Conservation (phyloP, 2,888 invertebrate genomes). For the Drosophila birchii region DNA sequence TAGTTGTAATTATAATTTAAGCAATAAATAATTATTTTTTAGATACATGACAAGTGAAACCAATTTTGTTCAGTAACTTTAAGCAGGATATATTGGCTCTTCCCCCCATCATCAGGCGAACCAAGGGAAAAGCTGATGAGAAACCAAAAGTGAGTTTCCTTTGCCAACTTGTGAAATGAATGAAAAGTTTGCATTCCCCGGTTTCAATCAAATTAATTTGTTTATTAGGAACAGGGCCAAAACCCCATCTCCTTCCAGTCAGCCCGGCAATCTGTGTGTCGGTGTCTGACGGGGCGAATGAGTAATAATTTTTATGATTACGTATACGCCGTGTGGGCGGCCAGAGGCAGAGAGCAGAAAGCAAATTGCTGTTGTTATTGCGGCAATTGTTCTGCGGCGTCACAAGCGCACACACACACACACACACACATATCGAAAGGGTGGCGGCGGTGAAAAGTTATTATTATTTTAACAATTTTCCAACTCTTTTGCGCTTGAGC, state of each 20-base stretch:
- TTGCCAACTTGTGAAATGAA: conserved; percentile 28
- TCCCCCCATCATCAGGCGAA: too few species aligned
- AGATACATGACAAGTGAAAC: not conserved
- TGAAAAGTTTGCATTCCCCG: conserved; percentile 31
- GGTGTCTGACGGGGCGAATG: conserved; percentile 47
- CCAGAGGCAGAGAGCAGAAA: conserved; percentile 42
- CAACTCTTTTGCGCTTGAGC: conserved; percentile 68
- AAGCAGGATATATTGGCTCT: not conserved
- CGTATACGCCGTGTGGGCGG: conserved; percentile 59
- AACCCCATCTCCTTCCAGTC: not conserved
- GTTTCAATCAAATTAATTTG: conserved; percentile 73
- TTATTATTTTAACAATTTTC: conserved; percentile 79
- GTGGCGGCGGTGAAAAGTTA: conserved; percentile 46
- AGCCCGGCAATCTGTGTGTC: not conserved
- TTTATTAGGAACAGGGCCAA: conserved; percentile 50
- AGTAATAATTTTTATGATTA: conserved; percentile 74
- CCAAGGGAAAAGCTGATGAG: not conserved
- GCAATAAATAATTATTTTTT: not conserved
- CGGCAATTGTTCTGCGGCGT: conserved; percentile 43
- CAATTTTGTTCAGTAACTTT: not conserved
- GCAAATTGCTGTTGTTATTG: conserved; percentile 67
- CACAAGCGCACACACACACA: conserved; percentile 23
- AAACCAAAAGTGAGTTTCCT: conserved; percentile 16
- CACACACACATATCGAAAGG: conserved; percentile 8
- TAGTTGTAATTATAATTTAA: not conserved